Evolutionary conservation across 2,113 vertebrate genomes (phyloP).

Genomic region (Anguilla japonica): DNA sequence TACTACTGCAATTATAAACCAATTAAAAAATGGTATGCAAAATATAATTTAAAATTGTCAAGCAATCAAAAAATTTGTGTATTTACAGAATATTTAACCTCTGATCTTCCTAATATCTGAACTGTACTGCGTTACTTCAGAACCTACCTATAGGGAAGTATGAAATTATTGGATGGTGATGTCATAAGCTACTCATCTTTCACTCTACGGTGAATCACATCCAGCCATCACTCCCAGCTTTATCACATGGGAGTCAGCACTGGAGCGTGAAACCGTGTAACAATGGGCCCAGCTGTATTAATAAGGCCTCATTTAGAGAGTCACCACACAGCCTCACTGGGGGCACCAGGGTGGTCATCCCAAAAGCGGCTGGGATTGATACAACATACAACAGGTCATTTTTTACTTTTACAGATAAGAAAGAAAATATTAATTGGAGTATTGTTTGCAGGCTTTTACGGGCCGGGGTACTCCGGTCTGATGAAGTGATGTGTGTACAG

Average conservation of each 20-base stretch:
- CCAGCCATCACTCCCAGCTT: not conserved
- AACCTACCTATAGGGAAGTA: too few relatives aligned
- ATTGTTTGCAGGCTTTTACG: not conserved
- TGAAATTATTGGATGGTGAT: not conserved
- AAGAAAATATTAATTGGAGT: not conserved
- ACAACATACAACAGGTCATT: not conserved
- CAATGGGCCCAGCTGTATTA: not conserved
- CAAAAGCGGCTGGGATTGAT: not conserved
- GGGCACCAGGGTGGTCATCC: not conserved
- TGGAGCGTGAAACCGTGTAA: not conserved
- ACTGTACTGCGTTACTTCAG: too few relatives aligned
- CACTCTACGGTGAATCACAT: not conserved
- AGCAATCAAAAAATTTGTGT: too few relatives aligned
- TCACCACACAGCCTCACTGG: not conserved
- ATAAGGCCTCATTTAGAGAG: not conserved
- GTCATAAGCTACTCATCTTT: not conserved
- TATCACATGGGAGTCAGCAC: not conserved
- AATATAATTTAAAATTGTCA: too few relatives aligned
- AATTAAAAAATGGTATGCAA: too few relatives aligned
- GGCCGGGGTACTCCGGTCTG: not conserved
- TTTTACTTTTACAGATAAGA: not conserved
- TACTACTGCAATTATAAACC: not conserved
- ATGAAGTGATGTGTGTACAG: not conserved
- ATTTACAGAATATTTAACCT: too few relatives aligned
- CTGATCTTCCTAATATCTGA: too few relatives aligned